Evolutionary conservation across 2,113 vertebrate genomes (phyloP), one percentile per base, ranked within the genome.

Genomic region (Xiphias gladius): DNA sequence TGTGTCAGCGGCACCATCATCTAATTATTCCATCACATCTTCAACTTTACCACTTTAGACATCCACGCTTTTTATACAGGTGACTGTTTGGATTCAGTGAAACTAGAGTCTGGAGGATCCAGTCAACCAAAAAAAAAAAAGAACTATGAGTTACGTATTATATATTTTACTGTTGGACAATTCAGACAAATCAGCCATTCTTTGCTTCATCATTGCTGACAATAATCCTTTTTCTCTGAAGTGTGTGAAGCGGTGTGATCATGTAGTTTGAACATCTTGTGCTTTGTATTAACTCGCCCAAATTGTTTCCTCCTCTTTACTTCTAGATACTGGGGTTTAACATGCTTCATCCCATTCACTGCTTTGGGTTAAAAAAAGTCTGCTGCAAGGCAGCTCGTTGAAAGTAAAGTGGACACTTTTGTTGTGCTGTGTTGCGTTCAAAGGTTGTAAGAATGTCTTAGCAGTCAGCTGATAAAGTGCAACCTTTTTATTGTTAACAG

Each of bases 1-100:
- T 91, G 78, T 92, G 87, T 91, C 91, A 82, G 80, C 70, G 83
- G 61, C 62, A 88, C 83, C 55, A 54, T 90, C 82, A 69, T 63
- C 80, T 91, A 88, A 90, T 91, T 90, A 93, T 88, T 85, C 86
- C 8, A 6, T 85, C 76, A 83, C 76, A 86, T 88, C 80, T 84
- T 86, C 35, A 83, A 84, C 58, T 65, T 35, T 74, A 41, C 41
- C 58, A 71, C 62, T 80, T 77, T n/a, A 24, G 50, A 63, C 50
- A 72, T 24, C 20, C 4, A 57, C 9, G 19, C 22, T 61, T 43
- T 66, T 58, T 66, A 48, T n/a, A 39, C 30, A 35, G 12, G 20
- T 10, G 4, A 5, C 7, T 5, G 24, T 66, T 68, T 69, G 62
- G 62, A 41, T 78, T 66, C 35, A 83, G 35, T 70, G n/a, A 63